Evolutionary conservation across 2,113 vertebrate species (phyloP).

Genomic region (Carassius auratus): DNA sequence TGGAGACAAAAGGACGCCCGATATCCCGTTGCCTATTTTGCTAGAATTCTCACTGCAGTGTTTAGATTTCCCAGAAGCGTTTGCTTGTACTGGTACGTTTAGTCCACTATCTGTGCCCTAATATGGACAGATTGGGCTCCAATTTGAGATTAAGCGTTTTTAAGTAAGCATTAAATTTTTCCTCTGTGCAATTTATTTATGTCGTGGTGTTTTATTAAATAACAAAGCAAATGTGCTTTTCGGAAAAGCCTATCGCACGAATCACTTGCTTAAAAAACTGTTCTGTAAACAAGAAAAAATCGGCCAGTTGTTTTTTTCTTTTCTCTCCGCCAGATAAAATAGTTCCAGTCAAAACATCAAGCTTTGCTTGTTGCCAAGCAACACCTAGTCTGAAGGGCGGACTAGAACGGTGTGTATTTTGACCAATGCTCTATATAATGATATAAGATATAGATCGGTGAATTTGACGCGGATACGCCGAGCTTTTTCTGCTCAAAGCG

Average conservation of each 20-base stretch:
- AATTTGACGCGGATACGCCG: not conserved
- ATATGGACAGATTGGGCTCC: constrained; percentile 51
- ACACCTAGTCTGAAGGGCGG: not conserved
- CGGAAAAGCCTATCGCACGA: not conserved
- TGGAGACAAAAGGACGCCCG: constrained; percentile 25
- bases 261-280: not conserved
- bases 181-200: not conserved
- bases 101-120: constrained; percentile 23
- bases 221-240: not conserved
- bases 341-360: not conserved
- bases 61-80: constrained; percentile 35
- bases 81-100: not conserved
- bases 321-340: not conserved
- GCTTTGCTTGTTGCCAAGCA: not conserved
- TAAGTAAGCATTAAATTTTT: not conserved
- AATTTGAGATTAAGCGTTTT: not conserved
- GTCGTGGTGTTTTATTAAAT: not conserved
- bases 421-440: too few species aligned
- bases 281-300: not conserved
- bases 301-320: not conserved
- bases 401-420: not conserved
- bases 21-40: not conserved
- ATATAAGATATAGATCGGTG: too few species aligned
- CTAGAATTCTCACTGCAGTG: constrained; percentile 4
- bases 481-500: not conserved